phyloP scores from a whole-genome alignment of 2,113 vertebrate genomes.

The Gymnogyps californianus region DNA sequence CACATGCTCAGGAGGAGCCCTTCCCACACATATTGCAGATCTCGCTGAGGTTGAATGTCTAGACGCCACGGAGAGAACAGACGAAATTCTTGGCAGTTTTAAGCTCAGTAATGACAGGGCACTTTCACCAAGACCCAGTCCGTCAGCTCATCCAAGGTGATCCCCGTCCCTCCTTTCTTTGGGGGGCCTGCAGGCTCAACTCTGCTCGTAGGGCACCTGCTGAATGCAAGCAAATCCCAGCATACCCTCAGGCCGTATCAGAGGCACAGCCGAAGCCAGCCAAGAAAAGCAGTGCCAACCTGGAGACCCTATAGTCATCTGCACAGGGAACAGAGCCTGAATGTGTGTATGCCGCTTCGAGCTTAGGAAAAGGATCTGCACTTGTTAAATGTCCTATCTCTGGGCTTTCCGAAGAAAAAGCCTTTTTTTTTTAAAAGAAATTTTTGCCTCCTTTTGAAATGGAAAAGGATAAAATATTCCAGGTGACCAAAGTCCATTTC shows the following conservation, averaged over 20 bases:
- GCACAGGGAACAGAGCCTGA: accelerated
- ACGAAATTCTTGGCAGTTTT: neutral
- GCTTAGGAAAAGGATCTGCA: neutral
- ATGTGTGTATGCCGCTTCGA: neutral
- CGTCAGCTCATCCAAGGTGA: neutral
- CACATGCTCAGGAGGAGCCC: neutral
- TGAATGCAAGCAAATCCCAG: neutral
- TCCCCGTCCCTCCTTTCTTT: accelerated
- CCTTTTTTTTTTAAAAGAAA: neutral
- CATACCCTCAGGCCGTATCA: neutral
- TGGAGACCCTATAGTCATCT: neutral
- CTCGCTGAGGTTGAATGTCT: neutral
- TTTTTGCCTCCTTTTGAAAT: neutral
- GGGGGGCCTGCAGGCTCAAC: neutral
- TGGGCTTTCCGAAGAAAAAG: neutral
- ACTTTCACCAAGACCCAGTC: neutral
- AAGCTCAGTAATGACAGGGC: neutral
- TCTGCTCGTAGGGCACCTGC: neutral
- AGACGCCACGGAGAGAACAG: neutral
- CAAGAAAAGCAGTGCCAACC: neutral
- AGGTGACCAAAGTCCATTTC: neutral
- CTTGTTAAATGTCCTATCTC: neutral
- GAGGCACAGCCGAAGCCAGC: neutral
- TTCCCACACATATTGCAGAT: neutral
- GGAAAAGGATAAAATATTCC: neutral